These are phyloP conservation scores for Scomber japonicus DNA, from an alignment of 2,113 vertebrate genomes.

Conservation along the genomic window DNA sequence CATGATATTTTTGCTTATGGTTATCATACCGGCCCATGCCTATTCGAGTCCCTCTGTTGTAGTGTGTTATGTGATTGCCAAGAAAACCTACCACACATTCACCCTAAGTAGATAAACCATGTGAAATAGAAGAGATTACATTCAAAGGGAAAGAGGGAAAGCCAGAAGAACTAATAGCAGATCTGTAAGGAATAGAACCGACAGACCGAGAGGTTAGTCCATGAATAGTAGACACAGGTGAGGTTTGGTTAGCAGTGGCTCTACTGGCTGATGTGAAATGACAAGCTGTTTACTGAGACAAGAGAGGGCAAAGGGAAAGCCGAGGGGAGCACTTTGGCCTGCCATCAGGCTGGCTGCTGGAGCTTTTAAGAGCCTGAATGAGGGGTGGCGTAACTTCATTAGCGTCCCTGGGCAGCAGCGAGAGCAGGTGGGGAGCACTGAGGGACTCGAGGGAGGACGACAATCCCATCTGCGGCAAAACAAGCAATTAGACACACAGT, in stretches of 20 bases:
- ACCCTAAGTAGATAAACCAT: neutral
- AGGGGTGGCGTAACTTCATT: constrained; percentile 74
- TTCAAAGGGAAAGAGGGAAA: neutral
- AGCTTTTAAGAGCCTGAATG: constrained; percentile 70
- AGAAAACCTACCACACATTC: neutral
- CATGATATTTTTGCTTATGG: too few species aligned
- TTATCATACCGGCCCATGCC: too few species aligned
- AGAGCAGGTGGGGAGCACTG: constrained; percentile 61
- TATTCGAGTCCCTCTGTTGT: neutral
- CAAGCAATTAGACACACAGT: constrained; percentile 59
- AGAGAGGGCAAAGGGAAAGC: constrained; percentile 43
- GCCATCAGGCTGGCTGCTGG: constrained; percentile 38
- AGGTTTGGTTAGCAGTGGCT: neutral
- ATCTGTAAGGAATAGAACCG: neutral
- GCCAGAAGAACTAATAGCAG: too few species aligned
- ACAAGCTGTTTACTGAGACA: constrained; percentile 62
- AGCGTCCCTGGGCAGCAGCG: constrained; percentile 48
- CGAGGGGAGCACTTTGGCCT: constrained; percentile 64
- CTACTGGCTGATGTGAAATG: constrained; percentile 42
- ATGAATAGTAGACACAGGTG: constrained; percentile 3
- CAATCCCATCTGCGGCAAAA: constrained; percentile 53
- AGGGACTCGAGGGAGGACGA: constrained; percentile 48
- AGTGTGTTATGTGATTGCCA: neutral
- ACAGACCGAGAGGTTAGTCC: neutral
- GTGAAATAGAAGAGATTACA: neutral